Percentiles rank a stretch among this genome's conserved stretches.
Evolutionary conservation across 2,888 invertebrate genomes (phyloP).

Genomic region (Andrena marginata): DNA sequence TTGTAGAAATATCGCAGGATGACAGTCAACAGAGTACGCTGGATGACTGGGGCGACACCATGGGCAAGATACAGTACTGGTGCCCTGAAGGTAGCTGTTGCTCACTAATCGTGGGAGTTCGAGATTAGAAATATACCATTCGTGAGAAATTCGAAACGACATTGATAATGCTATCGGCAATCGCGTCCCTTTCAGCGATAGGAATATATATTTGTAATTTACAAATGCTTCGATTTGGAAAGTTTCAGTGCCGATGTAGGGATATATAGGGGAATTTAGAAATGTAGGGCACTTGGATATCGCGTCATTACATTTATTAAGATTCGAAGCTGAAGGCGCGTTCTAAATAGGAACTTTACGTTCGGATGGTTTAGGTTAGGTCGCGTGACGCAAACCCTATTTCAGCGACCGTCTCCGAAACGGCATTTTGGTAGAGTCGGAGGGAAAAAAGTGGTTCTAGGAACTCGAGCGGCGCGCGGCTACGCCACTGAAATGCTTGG

Average conservation of each 20-base stretch:
- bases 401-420: slow-evolving; percentile 27
- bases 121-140: slow-evolving; percentile 8
- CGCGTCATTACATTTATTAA: neutral
- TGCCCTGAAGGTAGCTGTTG: slow-evolving; percentile 81
- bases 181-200: neutral
- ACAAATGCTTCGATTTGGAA: no score
- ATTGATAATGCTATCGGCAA: neutral
- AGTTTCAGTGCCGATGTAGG: no score
- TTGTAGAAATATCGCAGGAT: slow-evolving; percentile 58
- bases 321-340: slow-evolving; percentile 14
- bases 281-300: no score
- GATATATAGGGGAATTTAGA: no score
- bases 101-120: slow-evolving; percentile 41
- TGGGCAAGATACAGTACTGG: slow-evolving; percentile 84
- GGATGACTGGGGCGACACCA: slow-evolving; percentile 80
- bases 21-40: slow-evolving; percentile 43
- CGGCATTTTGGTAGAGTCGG: slow-evolving; percentile 13
- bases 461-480: neutral
- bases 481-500: slow-evolving; percentile 50
- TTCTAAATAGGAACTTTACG: slow-evolving; percentile 17
- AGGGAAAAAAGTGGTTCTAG: slow-evolving; percentile 12
- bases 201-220: neutral
- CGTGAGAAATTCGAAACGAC: neutral
- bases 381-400: slow-evolving; percentile 47
- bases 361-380: slow-evolving; percentile 29